A percentile compares a stretch with the other conserved stretches of the same genome.
Conservation (phyloP, 2,888 invertebrate genomes). For the Pemphredon lugubris region DNA sequence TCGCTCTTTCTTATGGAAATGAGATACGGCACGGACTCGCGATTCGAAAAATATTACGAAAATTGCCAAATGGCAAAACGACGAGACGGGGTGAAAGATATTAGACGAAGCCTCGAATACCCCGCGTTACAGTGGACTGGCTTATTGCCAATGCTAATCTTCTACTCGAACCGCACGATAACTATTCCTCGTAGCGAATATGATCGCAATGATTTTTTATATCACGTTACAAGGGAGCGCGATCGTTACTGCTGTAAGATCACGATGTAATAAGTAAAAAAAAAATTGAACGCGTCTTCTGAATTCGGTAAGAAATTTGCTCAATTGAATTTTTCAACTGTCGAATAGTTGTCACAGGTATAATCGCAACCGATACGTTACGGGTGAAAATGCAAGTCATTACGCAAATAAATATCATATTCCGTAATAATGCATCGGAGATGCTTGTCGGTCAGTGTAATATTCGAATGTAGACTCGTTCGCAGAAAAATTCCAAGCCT, state of each 20-base stretch:
- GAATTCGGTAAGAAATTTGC: too few species aligned
- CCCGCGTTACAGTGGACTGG: not conserved
- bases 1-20: not conserved
- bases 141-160: constrained; percentile 13
- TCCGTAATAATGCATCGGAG: too few species aligned
- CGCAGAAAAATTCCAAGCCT: too few species aligned
- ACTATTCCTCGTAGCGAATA: not conserved
- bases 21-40: not conserved
- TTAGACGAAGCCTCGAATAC: not conserved
- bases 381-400: too few species aligned
- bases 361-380: too few species aligned
- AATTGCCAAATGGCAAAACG: not conserved
- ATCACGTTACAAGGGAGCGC: not conserved
- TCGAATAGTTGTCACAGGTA: too few species aligned
- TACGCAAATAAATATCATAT: too few species aligned
- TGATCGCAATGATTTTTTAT: constrained; percentile 1
- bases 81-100: not conserved
- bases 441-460: too few species aligned
- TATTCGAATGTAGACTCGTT: too few species aligned
- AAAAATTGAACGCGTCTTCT: too few species aligned
- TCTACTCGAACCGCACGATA: not conserved
- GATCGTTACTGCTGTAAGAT: not conserved
- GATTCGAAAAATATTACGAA: not conserved
- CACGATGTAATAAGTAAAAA: too few species aligned
- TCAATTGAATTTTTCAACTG: too few species aligned